A percentile compares a stretch with the other conserved stretches of the same genome.
Conservation (phyloP, 2,797 vertebrate species). For the Dromococcyx pavoninus region DNA sequence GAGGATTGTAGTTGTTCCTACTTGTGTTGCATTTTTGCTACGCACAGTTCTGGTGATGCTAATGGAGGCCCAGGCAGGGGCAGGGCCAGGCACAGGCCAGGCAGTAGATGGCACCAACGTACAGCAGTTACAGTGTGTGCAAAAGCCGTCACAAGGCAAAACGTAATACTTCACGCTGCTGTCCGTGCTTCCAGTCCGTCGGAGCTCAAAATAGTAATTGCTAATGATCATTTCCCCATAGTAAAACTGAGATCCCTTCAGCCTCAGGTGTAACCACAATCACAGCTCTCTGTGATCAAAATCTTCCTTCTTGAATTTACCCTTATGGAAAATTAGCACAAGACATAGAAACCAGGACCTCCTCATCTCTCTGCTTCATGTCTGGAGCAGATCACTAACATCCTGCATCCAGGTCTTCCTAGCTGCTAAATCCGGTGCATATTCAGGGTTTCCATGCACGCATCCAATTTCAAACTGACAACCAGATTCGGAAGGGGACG, state of each 20-base stretch:
- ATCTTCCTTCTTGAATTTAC: neutral
- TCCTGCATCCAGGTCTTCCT: neutral
- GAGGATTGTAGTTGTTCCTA: neutral
- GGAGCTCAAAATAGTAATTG: neutral
- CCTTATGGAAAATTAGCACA: neutral
- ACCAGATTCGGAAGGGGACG: neutral
- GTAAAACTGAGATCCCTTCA: neutral
- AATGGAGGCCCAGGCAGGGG: neutral
- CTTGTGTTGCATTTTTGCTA: neutral
- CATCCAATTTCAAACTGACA: neutral
- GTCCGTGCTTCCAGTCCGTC: neutral
- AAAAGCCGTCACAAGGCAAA: neutral
- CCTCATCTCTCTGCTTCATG: neutral
- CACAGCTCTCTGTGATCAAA: neutral
- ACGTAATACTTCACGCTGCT: neutral
- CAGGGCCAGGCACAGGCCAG: neutral
- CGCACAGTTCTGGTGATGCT: neutral
- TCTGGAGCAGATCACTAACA: neutral
- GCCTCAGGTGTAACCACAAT: neutral
- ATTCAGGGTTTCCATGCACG: neutral
- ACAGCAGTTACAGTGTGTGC: neutral
- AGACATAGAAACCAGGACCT: neutral
- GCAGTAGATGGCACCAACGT: constrained; percentile 66
- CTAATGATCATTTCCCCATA: neutral
- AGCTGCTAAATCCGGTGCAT: neutral